Conservation (phyloP, 2,888 invertebrate genomes). For the Pterobdella sp. region DNA sequence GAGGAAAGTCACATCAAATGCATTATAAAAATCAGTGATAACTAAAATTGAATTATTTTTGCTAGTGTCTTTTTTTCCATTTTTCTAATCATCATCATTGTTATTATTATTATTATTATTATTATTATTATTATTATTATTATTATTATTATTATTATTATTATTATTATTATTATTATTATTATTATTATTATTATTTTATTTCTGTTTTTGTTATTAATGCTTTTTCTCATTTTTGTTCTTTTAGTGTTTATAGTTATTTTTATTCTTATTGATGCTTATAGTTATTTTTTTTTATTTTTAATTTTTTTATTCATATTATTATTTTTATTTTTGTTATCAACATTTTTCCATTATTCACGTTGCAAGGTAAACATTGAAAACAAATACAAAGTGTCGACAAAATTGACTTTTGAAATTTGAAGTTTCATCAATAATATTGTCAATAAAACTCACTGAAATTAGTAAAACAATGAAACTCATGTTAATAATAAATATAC, state of each 20-base stretch:
- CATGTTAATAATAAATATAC: no score
- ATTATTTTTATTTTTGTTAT: background rate
- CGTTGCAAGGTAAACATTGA: no score
- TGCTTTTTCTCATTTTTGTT: background rate
- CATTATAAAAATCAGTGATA: background rate
- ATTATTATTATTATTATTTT: background rate
- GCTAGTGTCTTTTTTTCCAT: background rate
- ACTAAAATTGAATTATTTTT: constrained; percentile 1
- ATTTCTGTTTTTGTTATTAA: background rate
- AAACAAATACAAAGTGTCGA: no score
- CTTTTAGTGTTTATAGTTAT: background rate
- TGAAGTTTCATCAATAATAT: no score
- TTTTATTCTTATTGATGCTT: background rate
- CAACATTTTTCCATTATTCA: no score
- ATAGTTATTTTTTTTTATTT: background rate
- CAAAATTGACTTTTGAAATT: no score
- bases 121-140: constrained; percentile 13
- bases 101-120: constrained; percentile 7
- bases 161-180: constrained; percentile 4
- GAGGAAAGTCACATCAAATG: background rate
- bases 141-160: constrained; percentile 2
- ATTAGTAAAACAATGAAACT: no score
- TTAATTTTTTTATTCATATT: constrained; percentile 13
- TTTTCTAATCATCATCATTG: background rate
- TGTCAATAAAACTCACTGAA: no score